Evolutionary conservation across 2,113 vertebrate genomes (phyloP).

Genomic region (Clarias gariepinus): DNA sequence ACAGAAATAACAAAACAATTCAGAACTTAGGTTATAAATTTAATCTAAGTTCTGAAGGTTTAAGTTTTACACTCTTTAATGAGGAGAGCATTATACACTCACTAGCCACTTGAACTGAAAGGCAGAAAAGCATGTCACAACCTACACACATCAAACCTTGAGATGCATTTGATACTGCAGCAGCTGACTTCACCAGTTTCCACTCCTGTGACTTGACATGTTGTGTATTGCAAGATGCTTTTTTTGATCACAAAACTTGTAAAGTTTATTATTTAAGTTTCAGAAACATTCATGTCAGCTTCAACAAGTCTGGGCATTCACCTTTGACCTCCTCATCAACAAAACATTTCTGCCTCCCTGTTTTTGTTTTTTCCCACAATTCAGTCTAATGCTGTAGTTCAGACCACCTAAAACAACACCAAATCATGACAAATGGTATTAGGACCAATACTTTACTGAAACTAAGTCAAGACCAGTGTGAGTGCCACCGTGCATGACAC

Average conservation of each 20-base stretch:
- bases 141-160: background rate
- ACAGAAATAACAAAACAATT: too few relatives aligned
- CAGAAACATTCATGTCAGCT: background rate
- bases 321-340: background rate
- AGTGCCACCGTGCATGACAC: too few relatives aligned
- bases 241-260: background rate
- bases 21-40: too few relatives aligned
- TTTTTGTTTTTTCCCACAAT: background rate
- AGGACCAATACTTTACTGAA: too few relatives aligned
- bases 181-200: background rate
- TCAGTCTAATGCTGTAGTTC: background rate
- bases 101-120: background rate
- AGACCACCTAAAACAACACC: too few relatives aligned
- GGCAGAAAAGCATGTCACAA: background rate
- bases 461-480: too few relatives aligned
- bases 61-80: background rate
- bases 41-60: background rate
- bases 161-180: background rate
- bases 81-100: background rate
- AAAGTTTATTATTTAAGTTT: background rate
- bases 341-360: background rate
- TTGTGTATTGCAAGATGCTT: background rate
- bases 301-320: background rate
- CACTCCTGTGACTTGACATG: background rate
- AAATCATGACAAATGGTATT: too few relatives aligned